These are phyloP conservation scores for Xylocampa areola DNA, from an alignment of 2,888 invertebrate species.

Conservation along the genomic window DNA sequence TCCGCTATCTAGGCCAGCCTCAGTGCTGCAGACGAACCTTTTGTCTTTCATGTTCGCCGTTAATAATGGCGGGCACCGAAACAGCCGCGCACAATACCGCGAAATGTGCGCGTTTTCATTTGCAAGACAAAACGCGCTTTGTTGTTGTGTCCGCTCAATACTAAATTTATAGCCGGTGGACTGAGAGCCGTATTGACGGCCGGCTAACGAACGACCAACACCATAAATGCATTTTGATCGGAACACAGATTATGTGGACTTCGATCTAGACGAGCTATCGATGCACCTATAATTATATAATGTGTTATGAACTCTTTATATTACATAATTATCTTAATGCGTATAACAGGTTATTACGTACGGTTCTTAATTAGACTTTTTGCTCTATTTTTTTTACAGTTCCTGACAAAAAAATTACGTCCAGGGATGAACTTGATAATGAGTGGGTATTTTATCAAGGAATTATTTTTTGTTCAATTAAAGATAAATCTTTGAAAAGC, in stretches of 20 bases:
- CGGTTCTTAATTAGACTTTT: no score
- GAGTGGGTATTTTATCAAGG: no score
- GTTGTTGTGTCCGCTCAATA: slow-evolving; percentile 89
- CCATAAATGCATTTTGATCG: slow-evolving; percentile 87
- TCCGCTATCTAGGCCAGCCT: slow-evolving; percentile 90
- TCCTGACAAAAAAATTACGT: no score
- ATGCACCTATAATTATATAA: slow-evolving; percentile 23
- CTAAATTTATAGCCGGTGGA: slow-evolving; percentile 89
- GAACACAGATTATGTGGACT: slow-evolving; percentile 56
- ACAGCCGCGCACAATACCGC: slow-evolving; percentile 90
- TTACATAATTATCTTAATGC: no score
- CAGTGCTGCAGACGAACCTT: slow-evolving; percentile 90
- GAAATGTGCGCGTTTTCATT: slow-evolving; percentile 90
- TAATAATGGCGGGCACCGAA: slow-evolving; percentile 90
- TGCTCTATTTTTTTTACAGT: no score
- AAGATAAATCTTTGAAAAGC: no score
- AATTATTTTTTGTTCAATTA: no score
- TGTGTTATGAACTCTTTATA: not conserved
- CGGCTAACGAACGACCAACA: slow-evolving; percentile 84
- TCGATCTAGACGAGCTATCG: slow-evolving; percentile 37
- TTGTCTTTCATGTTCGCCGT: slow-evolving; percentile 90
- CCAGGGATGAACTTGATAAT: no score
- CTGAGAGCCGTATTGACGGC: slow-evolving; percentile 86
- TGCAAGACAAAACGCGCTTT: slow-evolving; percentile 90
- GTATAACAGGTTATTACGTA: no score